Evolutionary conservation across 2,797 vertebrate genomes (phyloP).

Genomic region (Rhabdomys pumilio): DNA sequence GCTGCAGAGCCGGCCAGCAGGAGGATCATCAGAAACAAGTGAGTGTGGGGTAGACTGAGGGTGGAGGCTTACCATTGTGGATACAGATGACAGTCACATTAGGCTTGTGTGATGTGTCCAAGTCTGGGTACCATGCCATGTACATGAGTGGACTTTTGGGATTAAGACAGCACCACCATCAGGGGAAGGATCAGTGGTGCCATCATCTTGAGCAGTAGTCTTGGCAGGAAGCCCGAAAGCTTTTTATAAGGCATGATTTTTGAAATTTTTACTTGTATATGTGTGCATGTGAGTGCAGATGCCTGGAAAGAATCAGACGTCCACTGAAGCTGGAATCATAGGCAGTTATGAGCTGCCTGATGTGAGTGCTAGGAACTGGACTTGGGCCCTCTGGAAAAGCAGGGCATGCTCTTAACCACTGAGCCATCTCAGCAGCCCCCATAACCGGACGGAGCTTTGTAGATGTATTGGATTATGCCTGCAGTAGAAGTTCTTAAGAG

Average conservation of each 20-base stretch:
- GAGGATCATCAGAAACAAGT: constrained; percentile 77
- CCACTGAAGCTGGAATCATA: not conserved
- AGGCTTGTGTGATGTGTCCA: not conserved
- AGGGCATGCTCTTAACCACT: not conserved
- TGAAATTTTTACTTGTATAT: not conserved
- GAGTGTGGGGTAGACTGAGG: not conserved
- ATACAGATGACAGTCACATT: not conserved
- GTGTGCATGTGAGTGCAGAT: not conserved
- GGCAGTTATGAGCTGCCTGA: not conserved
- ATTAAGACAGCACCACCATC: not conserved
- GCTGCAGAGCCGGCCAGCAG: constrained; percentile 65
- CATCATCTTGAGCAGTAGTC: not conserved
- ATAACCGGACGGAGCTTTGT: not conserved
- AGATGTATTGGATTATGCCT: not conserved
- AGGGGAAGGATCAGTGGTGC: not conserved
- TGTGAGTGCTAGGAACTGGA: not conserved
- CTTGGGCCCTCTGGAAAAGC: not conserved
- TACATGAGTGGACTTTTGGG: not conserved
- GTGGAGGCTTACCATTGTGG: not conserved
- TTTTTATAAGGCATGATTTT: not conserved
- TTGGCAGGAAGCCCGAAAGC: not conserved
- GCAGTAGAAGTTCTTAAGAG: not conserved
- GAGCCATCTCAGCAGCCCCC: not conserved
- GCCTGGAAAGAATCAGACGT: not conserved
- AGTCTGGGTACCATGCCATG: not conserved